Evolutionary conservation across 53 echinoderm and acorn worm species (phyloP).

Genomic region (Antedon mediterranea): DNA sequence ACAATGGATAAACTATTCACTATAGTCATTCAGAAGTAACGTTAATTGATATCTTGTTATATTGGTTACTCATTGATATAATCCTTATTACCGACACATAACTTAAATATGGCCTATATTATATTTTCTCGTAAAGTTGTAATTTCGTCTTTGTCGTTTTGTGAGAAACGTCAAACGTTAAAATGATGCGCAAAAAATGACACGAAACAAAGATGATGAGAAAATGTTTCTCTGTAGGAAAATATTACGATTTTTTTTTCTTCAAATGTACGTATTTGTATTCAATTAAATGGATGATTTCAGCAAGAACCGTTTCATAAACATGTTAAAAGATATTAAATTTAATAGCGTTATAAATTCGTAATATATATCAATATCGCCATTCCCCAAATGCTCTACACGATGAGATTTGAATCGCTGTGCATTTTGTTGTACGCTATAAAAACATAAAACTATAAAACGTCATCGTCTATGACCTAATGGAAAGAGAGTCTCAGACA

Average conservation of each 20-base stretch:
- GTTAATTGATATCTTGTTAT: no score
- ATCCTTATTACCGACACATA: no score
- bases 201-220: not conserved
- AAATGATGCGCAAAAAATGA: not conserved
- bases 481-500: not conserved
- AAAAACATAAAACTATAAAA: not conserved
- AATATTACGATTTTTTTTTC: not conserved
- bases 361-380: not conserved
- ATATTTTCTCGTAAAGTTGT: no score
- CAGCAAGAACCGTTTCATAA: not conserved
- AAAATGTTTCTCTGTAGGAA: not conserved
- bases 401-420: not conserved
- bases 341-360: conserved; percentile 1
- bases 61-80: no score
- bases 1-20: no score
- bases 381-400: not conserved
- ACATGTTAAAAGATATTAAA: not conserved
- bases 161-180: not conserved
- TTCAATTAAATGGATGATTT: not conserved
- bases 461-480: not conserved
- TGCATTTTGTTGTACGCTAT: not conserved
- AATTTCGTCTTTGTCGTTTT: not conserved
- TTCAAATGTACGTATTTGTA: not conserved
- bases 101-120: no score
- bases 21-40: no score